A percentile compares a stretch with the other conserved stretches of the same genome.
Conservation (phyloP, 2,888 invertebrate genomes). For the Pachydiplax longipennis region DNA sequence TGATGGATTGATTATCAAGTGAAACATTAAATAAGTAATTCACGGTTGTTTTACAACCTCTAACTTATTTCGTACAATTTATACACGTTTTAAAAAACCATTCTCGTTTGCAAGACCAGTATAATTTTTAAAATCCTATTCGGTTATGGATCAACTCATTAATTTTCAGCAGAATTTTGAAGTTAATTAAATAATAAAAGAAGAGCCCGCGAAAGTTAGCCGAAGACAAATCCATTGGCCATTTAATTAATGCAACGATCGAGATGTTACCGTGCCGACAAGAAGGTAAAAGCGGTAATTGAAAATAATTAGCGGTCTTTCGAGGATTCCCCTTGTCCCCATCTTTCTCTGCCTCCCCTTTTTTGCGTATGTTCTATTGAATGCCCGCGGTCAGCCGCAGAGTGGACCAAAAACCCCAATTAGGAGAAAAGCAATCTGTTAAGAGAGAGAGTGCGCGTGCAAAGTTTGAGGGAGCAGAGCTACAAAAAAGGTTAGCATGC, state of each 20-base stretch:
- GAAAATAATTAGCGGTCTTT: conserved; percentile 15
- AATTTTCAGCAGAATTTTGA: no score
- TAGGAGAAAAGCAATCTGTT: conserved; percentile 28
- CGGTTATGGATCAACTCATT: no score
- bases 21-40: no score
- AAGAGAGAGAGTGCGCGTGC: not conserved
- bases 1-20: no score
- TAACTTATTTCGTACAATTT: no score
- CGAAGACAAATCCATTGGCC: not conserved
- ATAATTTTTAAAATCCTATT: no score
- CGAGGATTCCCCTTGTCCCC: not conserved
- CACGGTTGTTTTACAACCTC: no score
- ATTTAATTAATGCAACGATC: not conserved
- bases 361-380: conserved; percentile 26
- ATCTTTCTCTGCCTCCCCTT: not conserved
- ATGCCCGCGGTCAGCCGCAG: conserved; percentile 18
- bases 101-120: no score
- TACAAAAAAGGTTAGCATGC: not conserved
- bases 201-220: not conserved
- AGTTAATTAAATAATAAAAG: no score
- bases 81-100: no score
- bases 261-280: not conserved
- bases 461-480: not conserved
- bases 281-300: not conserved
- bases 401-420: conserved; percentile 40